These are phyloP conservation scores for Diplosoma virens DNA, from an alignment of 23 tunicate species.

Conservation along the genomic window DNA sequence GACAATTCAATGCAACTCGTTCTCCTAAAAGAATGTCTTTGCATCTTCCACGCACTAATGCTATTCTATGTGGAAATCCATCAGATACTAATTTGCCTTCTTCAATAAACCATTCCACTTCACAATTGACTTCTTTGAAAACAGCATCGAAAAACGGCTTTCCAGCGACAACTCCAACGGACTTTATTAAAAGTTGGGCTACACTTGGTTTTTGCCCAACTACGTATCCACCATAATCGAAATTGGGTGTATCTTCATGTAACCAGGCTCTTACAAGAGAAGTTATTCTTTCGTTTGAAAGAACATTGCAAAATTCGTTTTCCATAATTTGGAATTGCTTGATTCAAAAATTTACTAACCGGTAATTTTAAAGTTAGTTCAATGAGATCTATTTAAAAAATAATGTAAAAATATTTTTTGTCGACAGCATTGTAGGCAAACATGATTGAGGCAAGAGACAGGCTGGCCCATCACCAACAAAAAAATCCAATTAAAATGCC, in stretches of 20 bases:
- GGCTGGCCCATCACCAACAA: too few relatives aligned
- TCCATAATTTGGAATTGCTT: background rate
- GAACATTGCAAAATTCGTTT: background rate
- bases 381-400: too few relatives aligned
- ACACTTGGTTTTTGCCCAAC: constrained; percentile 29
- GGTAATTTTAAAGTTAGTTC: background rate
- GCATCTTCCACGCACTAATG: constrained; percentile 29
- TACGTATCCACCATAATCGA: constrained; percentile 60
- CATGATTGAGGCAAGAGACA: too few relatives aligned
- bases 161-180: constrained; percentile 52
- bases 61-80: background rate
- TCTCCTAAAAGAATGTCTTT: constrained; percentile 56
- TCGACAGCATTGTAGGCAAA: too few relatives aligned
- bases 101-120: constrained; percentile 23
- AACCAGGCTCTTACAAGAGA: constrained; percentile 39
- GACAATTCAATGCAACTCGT: constrained; percentile 59
- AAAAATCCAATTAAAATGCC: too few relatives aligned
- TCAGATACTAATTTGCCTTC: background rate
- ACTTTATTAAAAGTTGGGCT: constrained; percentile 54
- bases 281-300: constrained; percentile 22
- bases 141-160: constrained; percentile 65
- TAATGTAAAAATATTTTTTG: too few relatives aligned
- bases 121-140: constrained; percentile 42
- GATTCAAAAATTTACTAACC: too few relatives aligned
- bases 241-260: constrained; percentile 56